A percentile compares a stretch with the other conserved stretches of the same genome.
Conservation (phyloP, 2,888 invertebrate species). For the Tenthredo notha region DNA sequence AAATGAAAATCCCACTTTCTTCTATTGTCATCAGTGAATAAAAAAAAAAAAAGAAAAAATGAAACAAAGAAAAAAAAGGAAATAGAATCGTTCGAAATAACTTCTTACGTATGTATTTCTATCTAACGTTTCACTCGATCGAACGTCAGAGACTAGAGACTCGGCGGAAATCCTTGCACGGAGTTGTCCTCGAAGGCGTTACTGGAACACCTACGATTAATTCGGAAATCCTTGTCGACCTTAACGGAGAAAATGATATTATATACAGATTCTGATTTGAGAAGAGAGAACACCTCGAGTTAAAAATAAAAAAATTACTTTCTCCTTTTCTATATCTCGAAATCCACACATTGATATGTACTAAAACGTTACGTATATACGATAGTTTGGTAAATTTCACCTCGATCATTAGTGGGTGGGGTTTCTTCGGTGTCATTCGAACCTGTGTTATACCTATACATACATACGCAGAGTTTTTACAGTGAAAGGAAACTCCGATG, state of each 20-base stretch:
- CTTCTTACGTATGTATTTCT: background rate
- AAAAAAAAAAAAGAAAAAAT: background rate
- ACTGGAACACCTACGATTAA: constrained; percentile 26
- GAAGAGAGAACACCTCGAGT: background rate
- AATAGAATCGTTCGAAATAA: background rate
- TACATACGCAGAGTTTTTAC: background rate
- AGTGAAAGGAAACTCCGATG: constrained; percentile 26
- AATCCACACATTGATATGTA: background rate
- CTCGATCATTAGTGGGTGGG: background rate
- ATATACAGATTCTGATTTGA: background rate
- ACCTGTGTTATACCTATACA: background rate
- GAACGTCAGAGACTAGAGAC: background rate
- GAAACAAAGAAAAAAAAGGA: too few relatives aligned
- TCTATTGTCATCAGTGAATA: background rate
- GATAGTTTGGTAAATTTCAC: background rate
- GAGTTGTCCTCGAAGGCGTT: constrained; percentile 20
- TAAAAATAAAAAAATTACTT: constrained; percentile 27
- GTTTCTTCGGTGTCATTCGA: background rate
- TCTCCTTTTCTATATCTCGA: background rate
- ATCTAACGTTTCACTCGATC: background rate
- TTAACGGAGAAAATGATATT: background rate
- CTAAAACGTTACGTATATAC: background rate
- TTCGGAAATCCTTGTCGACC: constrained; percentile 26
- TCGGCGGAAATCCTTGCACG: constrained; percentile 10
- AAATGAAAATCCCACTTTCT: background rate